Evolutionary conservation across 2,113 vertebrate genomes (phyloP).

Genomic region (Osmerus eperlanus): DNA sequence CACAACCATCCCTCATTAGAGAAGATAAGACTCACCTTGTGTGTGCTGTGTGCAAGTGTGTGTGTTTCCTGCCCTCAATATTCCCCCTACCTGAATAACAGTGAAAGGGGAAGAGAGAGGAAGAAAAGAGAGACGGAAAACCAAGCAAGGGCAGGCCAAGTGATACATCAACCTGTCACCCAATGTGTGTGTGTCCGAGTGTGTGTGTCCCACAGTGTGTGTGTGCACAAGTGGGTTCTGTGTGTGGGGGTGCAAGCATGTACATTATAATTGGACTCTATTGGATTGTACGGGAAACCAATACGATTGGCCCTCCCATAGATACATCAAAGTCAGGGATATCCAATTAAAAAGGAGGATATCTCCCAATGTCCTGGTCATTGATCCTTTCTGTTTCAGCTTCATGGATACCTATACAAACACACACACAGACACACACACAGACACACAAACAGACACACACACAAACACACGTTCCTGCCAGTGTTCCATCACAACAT

Average conservation of each 20-base stretch:
- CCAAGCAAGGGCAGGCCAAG: background rate
- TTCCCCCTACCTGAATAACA: background rate
- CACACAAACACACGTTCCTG: background rate
- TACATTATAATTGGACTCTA: constrained; percentile 26
- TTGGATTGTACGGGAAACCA: constrained; percentile 37
- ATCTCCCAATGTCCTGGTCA: background rate
- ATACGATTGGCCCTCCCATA: constrained; percentile 25
- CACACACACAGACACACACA: constrained; percentile 8
- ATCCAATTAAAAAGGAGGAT: constrained; percentile 24
- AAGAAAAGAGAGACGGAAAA: background rate
- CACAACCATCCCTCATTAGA: background rate
- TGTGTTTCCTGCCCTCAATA: background rate
- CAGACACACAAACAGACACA: background rate
- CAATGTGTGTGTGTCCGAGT: background rate
- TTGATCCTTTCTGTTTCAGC: constrained; percentile 30
- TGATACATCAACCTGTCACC: constrained; percentile 23
- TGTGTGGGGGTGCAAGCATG: too few species aligned
- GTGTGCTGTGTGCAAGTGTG: background rate
- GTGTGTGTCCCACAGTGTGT: background rate
- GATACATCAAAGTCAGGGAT: constrained; percentile 30
- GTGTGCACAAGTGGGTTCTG: background rate
- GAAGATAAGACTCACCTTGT: background rate
- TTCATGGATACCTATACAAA: constrained; percentile 20
- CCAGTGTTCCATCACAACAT: constrained; percentile 5
- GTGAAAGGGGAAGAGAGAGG: constrained; percentile 15